Percentiles rank a stretch among this genome's conserved stretches.
Evolutionary conservation across 2,113 vertebrate genomes (phyloP).

Genomic region (Phyllopteryx taeniolatus): DNA sequence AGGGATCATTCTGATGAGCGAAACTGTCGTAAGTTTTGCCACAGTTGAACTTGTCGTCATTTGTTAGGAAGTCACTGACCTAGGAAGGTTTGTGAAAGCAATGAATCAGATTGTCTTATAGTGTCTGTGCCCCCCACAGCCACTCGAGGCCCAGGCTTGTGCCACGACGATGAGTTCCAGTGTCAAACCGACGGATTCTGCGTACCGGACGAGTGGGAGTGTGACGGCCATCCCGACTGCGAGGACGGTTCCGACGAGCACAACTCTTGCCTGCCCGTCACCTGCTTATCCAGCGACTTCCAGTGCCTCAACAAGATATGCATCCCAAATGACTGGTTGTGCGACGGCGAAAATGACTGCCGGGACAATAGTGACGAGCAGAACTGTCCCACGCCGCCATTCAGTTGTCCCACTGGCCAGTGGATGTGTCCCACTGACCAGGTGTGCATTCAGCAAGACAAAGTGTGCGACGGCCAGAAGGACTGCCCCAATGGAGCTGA

Average conservation of each 20-base stretch:
- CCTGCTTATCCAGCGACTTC: conserved; percentile 53
- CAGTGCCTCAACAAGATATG: conserved; percentile 66
- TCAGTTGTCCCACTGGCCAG: conserved; percentile 59
- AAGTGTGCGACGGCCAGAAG: conserved; percentile 61
- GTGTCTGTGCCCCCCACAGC: conserved; percentile 33
- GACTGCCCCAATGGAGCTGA: conserved; percentile 71
- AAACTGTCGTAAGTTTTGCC: conserved; percentile 59
- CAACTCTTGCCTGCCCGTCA: conserved; percentile 50
- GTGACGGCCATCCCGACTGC: conserved; percentile 64
- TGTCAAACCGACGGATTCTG: conserved; percentile 70
- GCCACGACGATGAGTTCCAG: conserved; percentile 70
- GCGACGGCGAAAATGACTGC: conserved; percentile 70
- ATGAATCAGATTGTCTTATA: background rate
- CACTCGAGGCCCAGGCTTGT: conserved; percentile 64
- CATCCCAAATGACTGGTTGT: conserved; percentile 55
- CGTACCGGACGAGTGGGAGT: conserved; percentile 62
- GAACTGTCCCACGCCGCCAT: conserved; percentile 67
- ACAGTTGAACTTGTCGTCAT: background rate
- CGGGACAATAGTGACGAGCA: conserved; percentile 68
- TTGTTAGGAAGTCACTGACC: too few species aligned
- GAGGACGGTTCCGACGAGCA: conserved; percentile 68
- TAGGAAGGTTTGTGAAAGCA: background rate
- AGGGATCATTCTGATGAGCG: conserved; percentile 68
- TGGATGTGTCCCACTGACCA: conserved; percentile 65
- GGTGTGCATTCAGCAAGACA: conserved; percentile 58